Conservation (phyloP, 2,797 vertebrate genomes). For the Chelmon rostratus region DNA sequence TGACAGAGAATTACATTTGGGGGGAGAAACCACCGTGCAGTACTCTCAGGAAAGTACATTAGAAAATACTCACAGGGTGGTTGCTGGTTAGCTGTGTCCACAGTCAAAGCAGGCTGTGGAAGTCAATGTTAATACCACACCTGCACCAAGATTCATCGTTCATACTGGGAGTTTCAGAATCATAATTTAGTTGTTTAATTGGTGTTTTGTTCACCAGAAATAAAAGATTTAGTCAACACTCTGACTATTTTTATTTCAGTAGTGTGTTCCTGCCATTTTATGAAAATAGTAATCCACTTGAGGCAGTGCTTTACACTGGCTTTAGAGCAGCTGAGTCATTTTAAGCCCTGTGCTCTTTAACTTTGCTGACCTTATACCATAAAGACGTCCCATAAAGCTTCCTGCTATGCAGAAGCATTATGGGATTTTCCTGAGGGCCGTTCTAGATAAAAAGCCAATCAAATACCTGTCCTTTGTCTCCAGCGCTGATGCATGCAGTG, state of each 20-base stretch:
- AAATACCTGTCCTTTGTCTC: not conserved
- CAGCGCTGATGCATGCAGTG: conserved; percentile 82
- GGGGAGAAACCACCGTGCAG: not conserved
- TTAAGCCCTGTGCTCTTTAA: conserved; percentile 25
- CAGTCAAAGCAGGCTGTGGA: not conserved
- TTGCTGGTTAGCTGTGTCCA: not conserved
- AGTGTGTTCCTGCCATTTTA: not conserved
- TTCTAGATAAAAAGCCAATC: not conserved
- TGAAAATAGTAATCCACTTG: conserved; percentile 28
- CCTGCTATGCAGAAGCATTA: conserved; percentile 18
- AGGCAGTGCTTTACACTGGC: conserved; percentile 1
- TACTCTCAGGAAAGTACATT: not conserved
- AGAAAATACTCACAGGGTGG: not conserved
- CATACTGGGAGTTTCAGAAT: not conserved
- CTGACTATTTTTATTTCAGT: not conserved
- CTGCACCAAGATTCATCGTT: not conserved
- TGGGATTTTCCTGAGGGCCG: not conserved
- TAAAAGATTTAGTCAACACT: conserved; percentile 12
- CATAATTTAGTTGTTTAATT: not conserved
- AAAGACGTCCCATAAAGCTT: not conserved
- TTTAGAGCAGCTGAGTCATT: conserved; percentile 31
- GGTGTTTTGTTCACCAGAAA: conserved; percentile 10
- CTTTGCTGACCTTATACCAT: conserved; percentile 23
- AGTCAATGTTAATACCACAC: not conserved
- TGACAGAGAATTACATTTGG: not conserved